phyloP scores from a whole-genome alignment of 2,113 vertebrate species.

The Myrmecobius fasciatus region DNA sequence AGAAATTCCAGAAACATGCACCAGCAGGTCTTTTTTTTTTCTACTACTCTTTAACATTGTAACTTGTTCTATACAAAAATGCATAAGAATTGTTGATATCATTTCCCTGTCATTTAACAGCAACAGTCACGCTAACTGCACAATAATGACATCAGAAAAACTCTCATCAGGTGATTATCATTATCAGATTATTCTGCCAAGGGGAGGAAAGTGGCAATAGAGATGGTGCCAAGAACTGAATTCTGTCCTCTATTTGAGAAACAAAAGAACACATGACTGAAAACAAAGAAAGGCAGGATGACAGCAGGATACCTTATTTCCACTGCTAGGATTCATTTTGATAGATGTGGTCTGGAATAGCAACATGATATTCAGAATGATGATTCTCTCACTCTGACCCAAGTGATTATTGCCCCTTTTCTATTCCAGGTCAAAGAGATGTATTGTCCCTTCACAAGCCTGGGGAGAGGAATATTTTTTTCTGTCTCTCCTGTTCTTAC shows the following conservation, averaged over 20 bases:
- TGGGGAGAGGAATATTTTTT: not conserved
- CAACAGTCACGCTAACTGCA: constrained; percentile 21
- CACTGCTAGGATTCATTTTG: constrained; percentile 34
- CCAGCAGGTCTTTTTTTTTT: not conserved
- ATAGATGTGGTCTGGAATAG: constrained; percentile 32
- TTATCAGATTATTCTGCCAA: constrained; percentile 56
- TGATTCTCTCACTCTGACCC: not conserved
- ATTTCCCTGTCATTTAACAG: constrained; percentile 16
- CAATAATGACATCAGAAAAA: constrained; percentile 3
- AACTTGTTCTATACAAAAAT: constrained; percentile 30
- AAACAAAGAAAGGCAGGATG: not conserved
- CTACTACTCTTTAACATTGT: constrained; percentile 35
- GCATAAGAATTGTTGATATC: constrained; percentile 11
- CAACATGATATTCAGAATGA: not conserved
- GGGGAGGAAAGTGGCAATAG: constrained; percentile 55
- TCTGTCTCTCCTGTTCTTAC: not conserved
- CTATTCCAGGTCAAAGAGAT: constrained; percentile 29
- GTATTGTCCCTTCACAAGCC: not conserved
- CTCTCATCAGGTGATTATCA: constrained; percentile 17
- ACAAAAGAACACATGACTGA: constrained; percentile 42
- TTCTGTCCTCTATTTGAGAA: constrained; percentile 51
- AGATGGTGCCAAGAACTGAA: constrained; percentile 21
- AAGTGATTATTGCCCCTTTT: constrained; percentile 23
- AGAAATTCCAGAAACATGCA: not conserved
- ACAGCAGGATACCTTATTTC: constrained; percentile 24